Conservation (phyloP, 2,888 invertebrate species). For the Xestia xanthographa region DNA sequence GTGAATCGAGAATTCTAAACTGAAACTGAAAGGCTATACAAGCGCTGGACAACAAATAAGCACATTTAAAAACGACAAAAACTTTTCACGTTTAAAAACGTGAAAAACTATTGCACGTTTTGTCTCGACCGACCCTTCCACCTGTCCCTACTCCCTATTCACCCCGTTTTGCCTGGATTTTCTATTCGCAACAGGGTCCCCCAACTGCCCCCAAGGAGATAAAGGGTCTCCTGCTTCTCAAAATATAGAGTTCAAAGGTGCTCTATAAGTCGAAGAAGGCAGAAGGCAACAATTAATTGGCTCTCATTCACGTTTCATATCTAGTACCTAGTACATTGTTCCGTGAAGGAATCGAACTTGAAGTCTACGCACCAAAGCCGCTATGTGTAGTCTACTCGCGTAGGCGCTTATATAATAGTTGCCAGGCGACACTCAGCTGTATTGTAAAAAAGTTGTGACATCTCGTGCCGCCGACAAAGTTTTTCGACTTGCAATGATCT, state of each 20-base stretch:
- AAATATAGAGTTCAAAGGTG: neutral
- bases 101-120: neutral
- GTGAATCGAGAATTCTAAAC: neutral
- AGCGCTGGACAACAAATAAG: neutral
- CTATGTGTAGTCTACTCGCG: neutral
- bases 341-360: neutral
- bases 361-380: neutral
- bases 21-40: neutral
- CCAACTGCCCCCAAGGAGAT: neutral
- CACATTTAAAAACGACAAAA: neutral
- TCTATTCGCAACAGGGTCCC: neutral
- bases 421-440: neutral
- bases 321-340: neutral
- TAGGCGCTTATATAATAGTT: neutral
- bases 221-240: neutral
- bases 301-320: neutral
- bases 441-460: neutral
- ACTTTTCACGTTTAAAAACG: neutral
- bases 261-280: neutral
- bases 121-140: neutral
- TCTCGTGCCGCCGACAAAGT: neutral
- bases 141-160: neutral
- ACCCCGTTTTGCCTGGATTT: neutral
- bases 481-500: neutral
- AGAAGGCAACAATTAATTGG: neutral